Evolutionary conservation across 2,888 invertebrate genomes (phyloP), one percentile per base, ranked within the genome.

Genomic region (Rhynchonema sp.): DNA sequence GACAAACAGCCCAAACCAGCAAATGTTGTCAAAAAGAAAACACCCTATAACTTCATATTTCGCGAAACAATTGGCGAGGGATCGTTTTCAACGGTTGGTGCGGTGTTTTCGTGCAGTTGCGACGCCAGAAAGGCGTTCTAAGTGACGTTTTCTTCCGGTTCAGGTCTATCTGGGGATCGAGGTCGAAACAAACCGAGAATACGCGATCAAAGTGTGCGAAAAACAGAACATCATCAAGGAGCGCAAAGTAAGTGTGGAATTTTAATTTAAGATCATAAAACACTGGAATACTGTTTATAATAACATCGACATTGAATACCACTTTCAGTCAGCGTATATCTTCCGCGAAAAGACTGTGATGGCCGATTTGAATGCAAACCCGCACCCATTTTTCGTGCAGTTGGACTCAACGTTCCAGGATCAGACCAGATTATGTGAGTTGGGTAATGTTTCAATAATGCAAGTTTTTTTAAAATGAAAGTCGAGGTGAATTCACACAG

Each of bases 381-480:
- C 82, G 62, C 74, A 75, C 62, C 85, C 87, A 63, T 92, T 87
- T 74, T 89, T 98, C 74, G 89, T 94, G 59, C 84, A 85, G 73
- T 80, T 99, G 62, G 89, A 85, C 75, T 91, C 87, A 78, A 91
- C 96, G 61, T 99, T 98, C 78, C 96, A 99, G 79, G 94, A 96
- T 74, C 74, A 81, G 30, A 84, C 87, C 69, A 82, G 87, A 70
- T 80, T 96, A 62, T 96, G 80, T 81, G n/a, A n/a, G n/a, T n/a
- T n/a, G n/a, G n/a, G n/a, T n/a, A n/a, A n/a, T n/a, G n/a, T n/a
- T n/a, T n/a, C n/a, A n/a, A n/a, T n/a, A n/a, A n/a, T n/a, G n/a
- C n/a, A n/a, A n/a, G n/a, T n/a, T n/a, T n/a, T n/a, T n/a, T n/a
- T n/a, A n/a, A n/a, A n/a, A n/a, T n/a, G n/a, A n/a, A n/a, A n/a